Base-by-base conservation (phyloP, 2,797 vertebrate genomes). In the Crypturellus tataupa region DNA sequence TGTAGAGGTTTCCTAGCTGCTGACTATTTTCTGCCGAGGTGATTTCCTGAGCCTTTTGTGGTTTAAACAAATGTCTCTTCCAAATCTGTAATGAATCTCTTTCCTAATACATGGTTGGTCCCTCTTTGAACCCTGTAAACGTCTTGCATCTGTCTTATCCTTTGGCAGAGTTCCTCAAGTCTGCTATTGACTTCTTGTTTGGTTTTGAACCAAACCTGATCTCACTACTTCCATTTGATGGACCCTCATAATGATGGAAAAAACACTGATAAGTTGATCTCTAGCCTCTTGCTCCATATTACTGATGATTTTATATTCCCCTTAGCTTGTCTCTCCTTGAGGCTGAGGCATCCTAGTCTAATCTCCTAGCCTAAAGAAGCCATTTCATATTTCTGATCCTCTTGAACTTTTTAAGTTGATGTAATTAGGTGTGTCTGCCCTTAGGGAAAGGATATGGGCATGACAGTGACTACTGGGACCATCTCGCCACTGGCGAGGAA, bases 401-500 rank as follows among this genome's bases (percentile, higher is more conserved):
- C 37, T 72, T 59, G 31, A 4, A 21, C 3, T 72, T 65, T 72
- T 6, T 56, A 20, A 39, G 15, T 62, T 69, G 27, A 7, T 12
- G 4, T 35, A n/a, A 23, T 46, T 44, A 58, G 25, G 23, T 42
- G 29, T 55, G 2, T 1, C 2, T 0, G 0, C 4, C 80, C 3
- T 19, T 80, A 16, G 1, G 40, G 35, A 51, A 75, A 60, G 2
- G 35, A 51, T 70, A 11, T 18, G 1, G 16, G 5, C 16, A 20
- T 25, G 7, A n/a, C 15, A 63, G 37, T 76, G 59, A 16, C 49
- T 39, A 10, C 8, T 19, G 40, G 40, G 5, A 17, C 31, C 31
- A 3, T 0, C 10, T 39, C 17, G 44, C 13, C 72, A 7, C 14
- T 69, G 47, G 1, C 0, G 2, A 31, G 15, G 2, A 47, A 68